Conservation (phyloP, 2,113 vertebrate genomes). For the Rhinolophus ferrumequinum region DNA sequence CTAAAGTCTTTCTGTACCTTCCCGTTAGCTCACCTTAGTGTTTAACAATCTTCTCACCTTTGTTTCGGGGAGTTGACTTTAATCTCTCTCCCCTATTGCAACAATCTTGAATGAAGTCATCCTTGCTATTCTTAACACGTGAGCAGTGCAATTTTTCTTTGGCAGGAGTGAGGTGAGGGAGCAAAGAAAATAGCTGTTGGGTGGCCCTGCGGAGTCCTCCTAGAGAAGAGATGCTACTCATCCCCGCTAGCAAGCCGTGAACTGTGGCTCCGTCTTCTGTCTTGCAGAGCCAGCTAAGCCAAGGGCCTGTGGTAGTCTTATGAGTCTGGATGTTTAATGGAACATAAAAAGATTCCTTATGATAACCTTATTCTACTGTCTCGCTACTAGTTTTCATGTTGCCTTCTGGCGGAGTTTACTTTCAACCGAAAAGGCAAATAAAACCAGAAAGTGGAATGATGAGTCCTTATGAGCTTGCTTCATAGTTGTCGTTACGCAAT, state of each 20-base stretch:
- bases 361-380: background rate
- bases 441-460: background rate
- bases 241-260: background rate
- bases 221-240: background rate
- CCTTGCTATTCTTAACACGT: background rate
- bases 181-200: background rate
- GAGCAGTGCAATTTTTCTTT: background rate
- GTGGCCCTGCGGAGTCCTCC: background rate
- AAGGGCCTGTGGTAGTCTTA: background rate
- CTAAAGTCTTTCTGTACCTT: background rate
- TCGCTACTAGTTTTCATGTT: background rate
- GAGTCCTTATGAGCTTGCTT: background rate
- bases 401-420: background rate
- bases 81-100: background rate
- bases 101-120: background rate
- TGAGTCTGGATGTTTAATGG: background rate
- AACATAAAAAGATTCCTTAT: background rate
- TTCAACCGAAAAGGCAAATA: background rate
- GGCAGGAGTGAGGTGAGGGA: background rate
- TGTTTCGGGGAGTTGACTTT: background rate
- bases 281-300: background rate
- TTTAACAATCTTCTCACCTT: background rate
- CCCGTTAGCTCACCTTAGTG: background rate
- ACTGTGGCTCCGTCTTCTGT: background rate
- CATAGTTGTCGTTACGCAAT: background rate